phyloP scores from a whole-genome alignment of 2,113 vertebrate genomes.

The Grus americana region DNA sequence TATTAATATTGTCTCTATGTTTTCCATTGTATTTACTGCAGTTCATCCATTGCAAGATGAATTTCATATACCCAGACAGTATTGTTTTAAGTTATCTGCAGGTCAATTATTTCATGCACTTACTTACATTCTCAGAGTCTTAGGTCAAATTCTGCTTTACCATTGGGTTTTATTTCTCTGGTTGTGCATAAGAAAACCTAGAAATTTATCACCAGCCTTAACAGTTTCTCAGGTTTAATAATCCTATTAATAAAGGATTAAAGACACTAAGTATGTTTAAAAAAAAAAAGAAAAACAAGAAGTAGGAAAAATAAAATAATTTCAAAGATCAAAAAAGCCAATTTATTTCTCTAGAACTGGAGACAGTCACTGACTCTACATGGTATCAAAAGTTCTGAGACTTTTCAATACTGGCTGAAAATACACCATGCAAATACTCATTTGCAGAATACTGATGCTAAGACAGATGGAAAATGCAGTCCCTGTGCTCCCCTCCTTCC shows the following conservation, averaged over 20 bases:
- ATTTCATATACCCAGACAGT: background rate
- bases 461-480: background rate
- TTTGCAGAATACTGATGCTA: background rate
- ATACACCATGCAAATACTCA: background rate
- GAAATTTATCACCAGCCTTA: background rate
- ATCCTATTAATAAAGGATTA: background rate
- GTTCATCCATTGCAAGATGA: background rate
- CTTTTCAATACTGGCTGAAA: constrained; percentile 2
- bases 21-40: background rate
- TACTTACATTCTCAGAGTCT: background rate
- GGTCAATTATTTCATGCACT: background rate
- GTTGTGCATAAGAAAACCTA: background rate
- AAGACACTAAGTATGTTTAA: background rate
- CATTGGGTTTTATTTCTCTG: background rate
- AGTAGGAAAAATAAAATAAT: background rate
- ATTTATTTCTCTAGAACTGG: background rate
- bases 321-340: fast-evolving
- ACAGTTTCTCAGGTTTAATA: background rate
- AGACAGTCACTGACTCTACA: background rate
- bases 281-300: background rate
- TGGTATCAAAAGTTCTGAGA: background rate
- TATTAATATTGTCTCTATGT: background rate
- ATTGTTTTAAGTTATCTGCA: background rate
- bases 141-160: background rate
- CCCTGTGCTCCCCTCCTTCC: background rate